Evolutionary conservation across 2,113 vertebrate genomes (phyloP).

Genomic region (Athene cunicularia): DNA sequence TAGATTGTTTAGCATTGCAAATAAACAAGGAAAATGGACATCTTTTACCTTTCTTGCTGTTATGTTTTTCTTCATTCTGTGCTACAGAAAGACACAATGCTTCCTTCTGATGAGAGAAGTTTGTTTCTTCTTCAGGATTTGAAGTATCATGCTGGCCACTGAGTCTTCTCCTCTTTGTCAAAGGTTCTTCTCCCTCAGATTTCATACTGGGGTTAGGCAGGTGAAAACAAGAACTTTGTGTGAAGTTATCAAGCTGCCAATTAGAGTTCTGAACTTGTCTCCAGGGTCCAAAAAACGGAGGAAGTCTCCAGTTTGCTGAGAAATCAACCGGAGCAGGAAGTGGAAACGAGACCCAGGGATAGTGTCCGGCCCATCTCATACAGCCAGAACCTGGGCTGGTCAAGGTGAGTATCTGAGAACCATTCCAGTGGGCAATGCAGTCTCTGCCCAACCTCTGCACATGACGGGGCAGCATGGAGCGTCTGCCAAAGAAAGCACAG

Average conservation of each 20-base stretch:
- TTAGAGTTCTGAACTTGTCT: slow-evolving; percentile 51
- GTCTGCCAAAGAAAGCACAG: slow-evolving; percentile 66
- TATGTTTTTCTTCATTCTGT: neutral
- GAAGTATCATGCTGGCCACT: slow-evolving; percentile 37
- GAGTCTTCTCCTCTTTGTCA: slow-evolving; percentile 81
- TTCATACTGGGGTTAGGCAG: slow-evolving; percentile 77
- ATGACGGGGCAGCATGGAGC: slow-evolving; percentile 83
- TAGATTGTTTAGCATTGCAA: neutral
- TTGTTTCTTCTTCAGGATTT: slow-evolving; percentile 16
- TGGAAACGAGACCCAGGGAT: slow-evolving; percentile 54
- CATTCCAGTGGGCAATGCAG: slow-evolving; percentile 66
- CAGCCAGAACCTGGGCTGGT: slow-evolving; percentile 65
- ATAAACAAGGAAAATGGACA: neutral
- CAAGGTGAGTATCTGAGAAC: slow-evolving; percentile 55
- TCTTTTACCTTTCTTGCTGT: slow-evolving; percentile 7
- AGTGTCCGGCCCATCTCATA: slow-evolving; percentile 75
- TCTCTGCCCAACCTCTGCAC: slow-evolving; percentile 80
- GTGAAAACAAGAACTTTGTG: slow-evolving; percentile 69
- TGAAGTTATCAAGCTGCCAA: slow-evolving; percentile 58
- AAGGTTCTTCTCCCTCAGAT: slow-evolving; percentile 74
- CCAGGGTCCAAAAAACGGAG: slow-evolving; percentile 53
- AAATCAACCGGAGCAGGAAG: slow-evolving; percentile 55
- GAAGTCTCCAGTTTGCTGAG: slow-evolving; percentile 46
- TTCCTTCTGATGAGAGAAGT: neutral
- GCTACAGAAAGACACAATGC: neutral